Base-by-base conservation (phyloP, 2,888 invertebrate genomes). In the Smittia aterrima region DNA sequence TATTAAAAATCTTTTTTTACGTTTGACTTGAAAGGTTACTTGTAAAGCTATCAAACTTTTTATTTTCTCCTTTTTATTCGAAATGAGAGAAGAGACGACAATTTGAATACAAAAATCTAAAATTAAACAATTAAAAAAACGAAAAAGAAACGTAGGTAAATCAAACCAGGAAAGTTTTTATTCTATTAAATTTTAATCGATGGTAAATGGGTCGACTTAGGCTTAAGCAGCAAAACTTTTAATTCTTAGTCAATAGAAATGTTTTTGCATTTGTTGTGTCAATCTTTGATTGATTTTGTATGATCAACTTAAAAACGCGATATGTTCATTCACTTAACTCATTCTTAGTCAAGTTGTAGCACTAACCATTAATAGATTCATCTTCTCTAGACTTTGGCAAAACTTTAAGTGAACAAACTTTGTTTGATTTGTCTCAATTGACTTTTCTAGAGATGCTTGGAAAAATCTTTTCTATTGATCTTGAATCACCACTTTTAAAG, bases 151-250 rank as follows among this genome's bases (percentile, higher is more conserved):
- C 20, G 22, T 22, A 64, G 27, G 27, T 64, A 64, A 64, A 64
- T 24, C 18, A 2, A 38, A 54, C 22, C 70, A 70, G 70, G 70
- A 70, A 70, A 54, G 53, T 70, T 70, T 24, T 70, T 53, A 41
- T 70, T 70, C 53, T 27, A 25, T 54, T 27, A 53, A 53, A 27
- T 67, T 25, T 41, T 54, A 18, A 53, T 64, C 64, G 20, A 27
- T 64, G 27, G 58, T 58, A 58, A 20, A 58, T 58, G 58, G 58
- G 58, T 58, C 58, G 22, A 58, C 2, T 38, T n/a, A 47, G 11
- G 47, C 16, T 58, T 58, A 58, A 58, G 58, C 58, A 58, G 58
- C 58, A 58, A 58, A 11, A 47, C 22, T 58, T 58, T 58, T 58
- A 7, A 3, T 58, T 47, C 47, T 47, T 47, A 47, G 47, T 47